Conservation (phyloP, 2,888 invertebrate genomes). For the Arge pagana region DNA sequence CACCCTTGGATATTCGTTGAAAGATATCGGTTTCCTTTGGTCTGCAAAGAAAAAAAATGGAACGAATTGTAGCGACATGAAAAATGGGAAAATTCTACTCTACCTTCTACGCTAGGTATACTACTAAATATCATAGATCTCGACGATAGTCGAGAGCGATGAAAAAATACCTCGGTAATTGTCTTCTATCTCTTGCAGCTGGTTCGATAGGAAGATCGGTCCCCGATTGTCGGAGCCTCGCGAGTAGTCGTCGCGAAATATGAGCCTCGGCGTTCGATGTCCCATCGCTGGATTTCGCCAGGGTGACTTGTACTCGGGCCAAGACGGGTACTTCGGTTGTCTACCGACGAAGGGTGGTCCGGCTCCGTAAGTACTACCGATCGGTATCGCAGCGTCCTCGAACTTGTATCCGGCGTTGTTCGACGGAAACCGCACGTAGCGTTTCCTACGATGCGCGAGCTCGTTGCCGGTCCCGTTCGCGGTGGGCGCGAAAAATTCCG, state of each 20-base stretch:
- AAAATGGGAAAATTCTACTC: too few species aligned
- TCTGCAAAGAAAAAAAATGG: constrained; percentile 41
- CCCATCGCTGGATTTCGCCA: constrained; percentile 55
- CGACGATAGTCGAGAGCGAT: too few species aligned
- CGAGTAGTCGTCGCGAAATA: constrained; percentile 52
- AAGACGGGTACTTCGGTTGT: constrained; percentile 37
- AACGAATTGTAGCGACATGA: not conserved
- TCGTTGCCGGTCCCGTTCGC: too few species aligned
- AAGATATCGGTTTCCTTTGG: constrained; percentile 50
- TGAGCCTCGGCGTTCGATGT: constrained; percentile 52
- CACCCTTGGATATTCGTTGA: constrained; percentile 52
- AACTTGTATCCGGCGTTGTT: constrained; percentile 12
- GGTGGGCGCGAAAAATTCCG: too few species aligned
- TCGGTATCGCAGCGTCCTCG: not conserved
- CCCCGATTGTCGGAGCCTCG: constrained; percentile 40
- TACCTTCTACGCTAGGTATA: too few species aligned
- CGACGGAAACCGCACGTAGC: constrained; percentile 49
- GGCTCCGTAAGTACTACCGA: too few species aligned
- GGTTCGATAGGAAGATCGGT: constrained; percentile 52
- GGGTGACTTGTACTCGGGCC: constrained; percentile 52
- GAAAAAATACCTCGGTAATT: constrained; percentile 48
- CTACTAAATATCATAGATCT: too few species aligned
- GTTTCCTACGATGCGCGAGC: constrained; percentile 37
- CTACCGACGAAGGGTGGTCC: constrained; percentile 15
- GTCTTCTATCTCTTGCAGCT: constrained; percentile 51